phyloP scores from a whole-genome alignment of 2,113 vertebrate species.

The Panthera tigris region DNA sequence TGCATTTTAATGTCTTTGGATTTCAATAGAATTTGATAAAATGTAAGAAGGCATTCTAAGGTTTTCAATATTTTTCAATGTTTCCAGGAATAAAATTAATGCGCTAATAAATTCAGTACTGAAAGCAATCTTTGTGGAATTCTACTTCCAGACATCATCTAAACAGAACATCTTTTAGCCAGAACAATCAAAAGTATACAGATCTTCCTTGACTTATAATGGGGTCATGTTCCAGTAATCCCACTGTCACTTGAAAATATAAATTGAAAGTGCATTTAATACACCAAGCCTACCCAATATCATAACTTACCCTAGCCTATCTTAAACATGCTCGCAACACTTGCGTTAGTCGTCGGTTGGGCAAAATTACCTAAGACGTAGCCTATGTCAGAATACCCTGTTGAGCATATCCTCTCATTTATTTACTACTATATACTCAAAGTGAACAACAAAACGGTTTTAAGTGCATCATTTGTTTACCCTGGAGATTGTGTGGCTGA shows the following conservation, averaged over 20 bases:
- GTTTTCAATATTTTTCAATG: not conserved
- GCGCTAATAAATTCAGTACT: not conserved
- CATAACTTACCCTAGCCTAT: not conserved
- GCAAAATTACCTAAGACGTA: not conserved
- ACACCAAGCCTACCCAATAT: not conserved
- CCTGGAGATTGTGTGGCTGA: not conserved
- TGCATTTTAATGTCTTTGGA: constrained; percentile 19
- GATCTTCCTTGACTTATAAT: not conserved
- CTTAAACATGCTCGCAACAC: not conserved
- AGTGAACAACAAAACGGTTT: not conserved
- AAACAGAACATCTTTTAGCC: not conserved
- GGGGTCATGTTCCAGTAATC: not conserved
- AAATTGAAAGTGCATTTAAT: not conserved
- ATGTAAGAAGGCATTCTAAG: not conserved
- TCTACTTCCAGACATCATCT: not conserved
- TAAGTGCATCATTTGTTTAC: not conserved
- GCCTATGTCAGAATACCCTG: not conserved
- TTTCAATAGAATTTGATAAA: not conserved
- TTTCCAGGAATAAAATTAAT: not conserved
- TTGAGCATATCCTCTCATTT: not conserved
- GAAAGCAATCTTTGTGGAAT: not conserved
- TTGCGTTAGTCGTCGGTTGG: not conserved
- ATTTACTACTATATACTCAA: not conserved
- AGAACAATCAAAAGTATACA: not conserved
- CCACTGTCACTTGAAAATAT: not conserved